Evolutionary conservation across 2,797 vertebrate species (phyloP).

Genomic region (Falco cherrug): DNA sequence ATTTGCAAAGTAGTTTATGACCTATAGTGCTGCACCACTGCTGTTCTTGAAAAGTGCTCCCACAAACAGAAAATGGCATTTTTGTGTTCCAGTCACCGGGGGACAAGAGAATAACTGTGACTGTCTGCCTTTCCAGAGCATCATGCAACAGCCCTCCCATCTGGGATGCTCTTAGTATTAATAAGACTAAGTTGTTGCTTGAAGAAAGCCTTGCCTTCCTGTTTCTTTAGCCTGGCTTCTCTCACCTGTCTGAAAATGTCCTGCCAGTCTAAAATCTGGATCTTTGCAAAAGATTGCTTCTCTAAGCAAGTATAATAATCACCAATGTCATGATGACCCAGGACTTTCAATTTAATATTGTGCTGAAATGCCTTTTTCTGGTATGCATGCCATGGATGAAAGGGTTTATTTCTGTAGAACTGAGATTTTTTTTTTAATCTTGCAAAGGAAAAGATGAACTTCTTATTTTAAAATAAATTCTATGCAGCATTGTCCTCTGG

Average conservation of each 20-base stretch:
- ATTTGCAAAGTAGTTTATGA: not conserved
- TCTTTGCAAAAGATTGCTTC: not conserved
- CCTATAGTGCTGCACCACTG: not conserved
- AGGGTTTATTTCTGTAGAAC: not conserved
- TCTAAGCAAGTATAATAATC: not conserved
- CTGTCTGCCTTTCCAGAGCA: not conserved
- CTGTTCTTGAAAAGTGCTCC: not conserved
- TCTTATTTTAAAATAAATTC: not conserved
- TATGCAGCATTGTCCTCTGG: not conserved
- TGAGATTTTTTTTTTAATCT: not conserved
- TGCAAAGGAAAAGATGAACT: not conserved
- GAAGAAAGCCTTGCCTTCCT: not conserved
- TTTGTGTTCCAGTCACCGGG: not conserved
- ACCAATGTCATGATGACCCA: not conserved
- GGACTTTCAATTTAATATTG: not conserved
- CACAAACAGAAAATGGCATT: not conserved
- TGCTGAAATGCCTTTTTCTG: not conserved
- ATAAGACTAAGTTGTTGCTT: not conserved
- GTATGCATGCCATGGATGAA: not conserved
- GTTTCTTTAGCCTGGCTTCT: not conserved
- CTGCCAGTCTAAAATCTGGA: not conserved
- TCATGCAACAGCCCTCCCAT: not conserved
- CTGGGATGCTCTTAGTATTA: not conserved
- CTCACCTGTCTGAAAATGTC: not conserved
- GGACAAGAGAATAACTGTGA: not conserved